Conservation (phyloP, 2,113 vertebrate species). For the Psammodynastes pulverulentus region DNA sequence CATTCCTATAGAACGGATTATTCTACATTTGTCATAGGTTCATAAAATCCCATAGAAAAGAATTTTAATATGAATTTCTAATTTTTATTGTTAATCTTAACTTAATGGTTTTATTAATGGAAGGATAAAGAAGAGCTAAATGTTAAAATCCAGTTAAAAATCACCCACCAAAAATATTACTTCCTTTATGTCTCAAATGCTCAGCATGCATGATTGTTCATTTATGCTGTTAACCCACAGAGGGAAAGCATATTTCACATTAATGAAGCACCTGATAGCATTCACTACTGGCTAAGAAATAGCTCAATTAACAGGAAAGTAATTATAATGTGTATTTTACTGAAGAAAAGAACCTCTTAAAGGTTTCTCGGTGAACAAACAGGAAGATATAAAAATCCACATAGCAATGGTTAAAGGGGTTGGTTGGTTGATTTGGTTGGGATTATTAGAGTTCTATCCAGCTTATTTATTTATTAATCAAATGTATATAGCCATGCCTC, state of each 20-base stretch:
- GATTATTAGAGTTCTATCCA: background rate
- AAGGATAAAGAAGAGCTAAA: slow-evolving; percentile 24
- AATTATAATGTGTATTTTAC: slow-evolving; percentile 35
- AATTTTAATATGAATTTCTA: background rate
- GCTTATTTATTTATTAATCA: background rate
- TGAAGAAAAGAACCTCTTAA: slow-evolving; percentile 4
- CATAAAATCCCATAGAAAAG: slow-evolving; percentile 11
- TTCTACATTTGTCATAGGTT: background rate
- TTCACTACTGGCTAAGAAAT: slow-evolving; percentile 30
- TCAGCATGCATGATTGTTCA: slow-evolving; percentile 29
- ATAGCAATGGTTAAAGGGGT: background rate
- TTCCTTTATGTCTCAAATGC: slow-evolving; percentile 35
- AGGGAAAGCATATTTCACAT: slow-evolving; percentile 36
- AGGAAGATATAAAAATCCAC: background rate
- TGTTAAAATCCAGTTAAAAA: slow-evolving; percentile 44
- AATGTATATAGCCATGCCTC: background rate
- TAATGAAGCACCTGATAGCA: slow-evolving; percentile 33
- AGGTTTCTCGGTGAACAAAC: background rate
- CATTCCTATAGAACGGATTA: background rate
- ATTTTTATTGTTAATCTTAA: slow-evolving; percentile 35
- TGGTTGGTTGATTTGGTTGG: background rate
- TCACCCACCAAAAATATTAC: slow-evolving; percentile 18
- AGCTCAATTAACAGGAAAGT: slow-evolving; percentile 43
- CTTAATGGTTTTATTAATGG: slow-evolving; percentile 25
- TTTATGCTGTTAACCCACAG: slow-evolving; percentile 27